phyloP scores from a whole-genome alignment of 2,797 vertebrate genomes.

The Hylomyscus alleni region DNA sequence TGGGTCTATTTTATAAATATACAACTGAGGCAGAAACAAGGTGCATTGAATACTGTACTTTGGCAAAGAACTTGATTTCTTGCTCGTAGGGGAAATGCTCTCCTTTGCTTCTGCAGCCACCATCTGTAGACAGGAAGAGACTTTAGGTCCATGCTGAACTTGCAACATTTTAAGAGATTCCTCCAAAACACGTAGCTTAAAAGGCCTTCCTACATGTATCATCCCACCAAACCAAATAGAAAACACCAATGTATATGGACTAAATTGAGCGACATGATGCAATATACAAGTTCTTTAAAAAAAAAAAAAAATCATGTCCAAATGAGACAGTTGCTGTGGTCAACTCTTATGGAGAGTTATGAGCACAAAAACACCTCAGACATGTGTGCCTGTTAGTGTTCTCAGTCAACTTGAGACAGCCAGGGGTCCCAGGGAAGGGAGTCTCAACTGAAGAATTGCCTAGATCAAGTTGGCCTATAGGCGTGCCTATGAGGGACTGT shows the following conservation, averaged over 20 bases:
- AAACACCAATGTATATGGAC: background rate
- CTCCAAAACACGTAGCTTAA: background rate
- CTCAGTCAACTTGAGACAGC: background rate
- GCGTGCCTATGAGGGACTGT: background rate
- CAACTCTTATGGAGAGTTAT: background rate
- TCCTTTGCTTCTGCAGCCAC: slow-evolving; percentile 92
- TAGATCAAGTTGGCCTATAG: background rate
- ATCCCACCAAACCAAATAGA: background rate
- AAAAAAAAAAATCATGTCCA: background rate
- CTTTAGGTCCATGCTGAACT: slow-evolving; percentile 58
- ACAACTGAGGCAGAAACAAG: slow-evolving; percentile 77
- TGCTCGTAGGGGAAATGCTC: slow-evolving; percentile 95
- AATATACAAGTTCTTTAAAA: background rate
- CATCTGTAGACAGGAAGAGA: slow-evolving; percentile 90
- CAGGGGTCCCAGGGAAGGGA: background rate
- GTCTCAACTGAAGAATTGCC: background rate
- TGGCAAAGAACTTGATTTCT: slow-evolving; percentile 98
- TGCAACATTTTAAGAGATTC: background rate
- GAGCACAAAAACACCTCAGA: background rate
- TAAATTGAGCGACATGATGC: background rate
- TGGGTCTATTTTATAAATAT: slow-evolving; percentile 34
- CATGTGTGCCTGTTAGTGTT: no score
- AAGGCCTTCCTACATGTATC: background rate
- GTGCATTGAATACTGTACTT: slow-evolving; percentile 90
- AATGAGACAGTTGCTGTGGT: background rate